A percentile compares a stretch with the other conserved stretches of the same genome.
Conservation (phyloP, 30 jellyfish, hydroid and myxozoan species). For the Chrysaora quinquecirrha region DNA sequence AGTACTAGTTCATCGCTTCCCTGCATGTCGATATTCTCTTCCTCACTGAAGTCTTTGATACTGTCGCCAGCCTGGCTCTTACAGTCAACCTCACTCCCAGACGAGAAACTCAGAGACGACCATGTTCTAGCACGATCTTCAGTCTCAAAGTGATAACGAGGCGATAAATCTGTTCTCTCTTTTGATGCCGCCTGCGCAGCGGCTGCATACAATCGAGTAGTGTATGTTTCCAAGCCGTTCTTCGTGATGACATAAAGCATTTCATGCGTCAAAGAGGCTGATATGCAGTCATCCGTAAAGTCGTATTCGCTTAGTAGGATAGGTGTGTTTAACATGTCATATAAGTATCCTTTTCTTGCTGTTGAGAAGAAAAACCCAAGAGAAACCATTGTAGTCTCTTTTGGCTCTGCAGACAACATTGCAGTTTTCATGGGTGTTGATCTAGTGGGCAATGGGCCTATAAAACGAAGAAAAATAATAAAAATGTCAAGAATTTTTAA, state of each 20-base stretch:
- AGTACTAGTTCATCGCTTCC: conserved; percentile 14
- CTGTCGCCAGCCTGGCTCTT: conserved; percentile 37
- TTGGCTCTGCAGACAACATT: background rate
- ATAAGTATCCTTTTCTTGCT: conserved; percentile 82
- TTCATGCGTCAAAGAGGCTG: conserved; percentile 71
- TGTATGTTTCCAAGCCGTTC: conserved; percentile 89
- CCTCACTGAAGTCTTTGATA: conserved; percentile 27
- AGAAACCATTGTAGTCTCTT: conserved; percentile 27
- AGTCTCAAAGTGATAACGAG: background rate
- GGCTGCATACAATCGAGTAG: conserved; percentile 86
- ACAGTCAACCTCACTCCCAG: conserved; percentile 45
- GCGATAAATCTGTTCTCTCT: background rate
- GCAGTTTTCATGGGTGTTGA: too few species aligned
- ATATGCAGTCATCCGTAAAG: conserved; percentile 78
- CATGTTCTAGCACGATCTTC: conserved; percentile 46
- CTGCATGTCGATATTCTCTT: background rate
- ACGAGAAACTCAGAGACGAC: conserved; percentile 52
- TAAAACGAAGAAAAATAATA: too few species aligned
- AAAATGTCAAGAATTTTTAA: too few species aligned
- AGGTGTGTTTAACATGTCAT: conserved; percentile 65
- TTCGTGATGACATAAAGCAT: conserved; percentile 71
- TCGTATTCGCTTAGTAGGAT: conserved; percentile 62
- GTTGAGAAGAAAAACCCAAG: conserved; percentile 85
- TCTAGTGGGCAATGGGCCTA: too few species aligned
- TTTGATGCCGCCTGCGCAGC: conserved; percentile 54